Percentiles rank a stretch among this genome's conserved stretches.
These are phyloP conservation scores for Australoheros scitulus DNA, from an alignment of 2,113 vertebrate genomes.

Conservation along the genomic window DNA sequence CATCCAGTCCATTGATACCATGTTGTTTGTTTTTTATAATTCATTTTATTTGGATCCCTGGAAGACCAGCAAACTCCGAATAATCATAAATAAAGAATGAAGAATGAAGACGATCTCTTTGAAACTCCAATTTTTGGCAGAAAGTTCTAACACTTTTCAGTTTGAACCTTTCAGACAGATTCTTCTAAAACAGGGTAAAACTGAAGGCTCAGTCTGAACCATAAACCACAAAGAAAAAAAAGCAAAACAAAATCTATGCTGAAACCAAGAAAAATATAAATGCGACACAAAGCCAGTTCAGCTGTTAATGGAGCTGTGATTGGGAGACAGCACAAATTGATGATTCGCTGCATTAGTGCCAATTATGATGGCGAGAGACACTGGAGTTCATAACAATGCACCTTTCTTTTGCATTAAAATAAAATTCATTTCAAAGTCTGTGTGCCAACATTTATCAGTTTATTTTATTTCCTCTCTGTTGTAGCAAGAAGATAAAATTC, in stretches of 20 bases:
- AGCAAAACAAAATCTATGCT: not conserved
- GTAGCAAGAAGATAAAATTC: not conserved
- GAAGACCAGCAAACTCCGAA: not conserved
- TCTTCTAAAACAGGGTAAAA: not conserved
- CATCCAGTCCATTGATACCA: not conserved
- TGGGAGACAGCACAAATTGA: not conserved
- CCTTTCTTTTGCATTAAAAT: not conserved
- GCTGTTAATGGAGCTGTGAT: not conserved
- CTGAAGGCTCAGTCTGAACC: not conserved
- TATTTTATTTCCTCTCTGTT: not conserved
- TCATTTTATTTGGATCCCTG: not conserved
- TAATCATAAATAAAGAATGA: conserved; percentile 5
- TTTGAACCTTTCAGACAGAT: not conserved
- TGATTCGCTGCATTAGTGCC: not conserved
- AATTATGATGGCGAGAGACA: not conserved
- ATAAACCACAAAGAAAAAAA: not conserved
- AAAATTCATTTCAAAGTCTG: not conserved
- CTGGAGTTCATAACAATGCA: not conserved
- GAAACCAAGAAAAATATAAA: conserved; percentile 1
- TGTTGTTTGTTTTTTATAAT: not conserved
- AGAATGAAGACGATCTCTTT: not conserved
- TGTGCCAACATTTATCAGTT: not conserved
- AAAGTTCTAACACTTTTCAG: not conserved
- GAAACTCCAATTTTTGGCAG: not conserved
- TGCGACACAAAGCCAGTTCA: not conserved